Evolutionary conservation across 2,888 invertebrate genomes (phyloP).

Genomic region (Leptothorax acervorum): DNA sequence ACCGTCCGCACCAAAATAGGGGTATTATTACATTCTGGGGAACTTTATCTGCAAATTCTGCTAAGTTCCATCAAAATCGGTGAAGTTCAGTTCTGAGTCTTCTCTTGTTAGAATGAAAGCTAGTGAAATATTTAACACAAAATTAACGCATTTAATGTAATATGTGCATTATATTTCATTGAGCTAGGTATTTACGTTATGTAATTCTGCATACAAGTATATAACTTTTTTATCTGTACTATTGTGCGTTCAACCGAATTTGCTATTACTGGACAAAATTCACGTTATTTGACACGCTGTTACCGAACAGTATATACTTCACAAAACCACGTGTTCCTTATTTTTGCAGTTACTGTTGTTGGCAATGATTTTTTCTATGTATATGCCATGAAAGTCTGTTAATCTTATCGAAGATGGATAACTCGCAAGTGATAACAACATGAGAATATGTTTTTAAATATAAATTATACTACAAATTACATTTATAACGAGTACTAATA

Average conservation of each 20-base stretch:
- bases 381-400: not conserved
- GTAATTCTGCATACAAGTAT: not conserved
- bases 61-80: too few relatives aligned
- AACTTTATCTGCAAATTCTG: too few relatives aligned
- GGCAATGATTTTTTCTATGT: not conserved
- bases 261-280: not conserved
- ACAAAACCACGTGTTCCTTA: not conserved
- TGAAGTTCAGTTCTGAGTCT: too few relatives aligned
- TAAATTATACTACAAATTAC: not conserved
- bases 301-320: not conserved
- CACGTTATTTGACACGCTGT: not conserved
- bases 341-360: not conserved
- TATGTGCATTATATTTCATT: not conserved
- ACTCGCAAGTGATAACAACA: not conserved
- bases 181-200: not conserved
- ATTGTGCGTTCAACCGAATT: not conserved
- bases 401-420: not conserved
- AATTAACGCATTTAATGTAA: not conserved
- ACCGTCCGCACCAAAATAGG: too few relatives aligned
- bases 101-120: not conserved
- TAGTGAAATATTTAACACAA: not conserved
- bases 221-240: not conserved
- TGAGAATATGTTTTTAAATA: not conserved
- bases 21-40: too few relatives aligned
- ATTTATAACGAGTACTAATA: not conserved